Evolutionary conservation across 2,797 vertebrate species (phyloP), one percentile per base, ranked within the genome.

Genomic region (Lepus townsendii): DNA sequence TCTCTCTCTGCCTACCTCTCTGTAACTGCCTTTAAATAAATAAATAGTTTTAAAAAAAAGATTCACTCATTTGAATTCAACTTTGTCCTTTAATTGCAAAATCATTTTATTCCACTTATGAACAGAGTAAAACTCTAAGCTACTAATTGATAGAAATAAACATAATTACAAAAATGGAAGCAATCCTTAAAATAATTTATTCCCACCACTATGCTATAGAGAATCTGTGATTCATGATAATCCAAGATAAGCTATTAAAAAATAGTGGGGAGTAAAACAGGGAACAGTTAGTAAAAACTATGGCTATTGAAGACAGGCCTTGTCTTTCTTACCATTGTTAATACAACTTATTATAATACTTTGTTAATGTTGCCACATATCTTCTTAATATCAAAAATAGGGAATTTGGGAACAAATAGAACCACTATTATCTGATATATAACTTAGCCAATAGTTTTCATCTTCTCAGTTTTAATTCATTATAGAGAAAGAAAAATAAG

Each of bases 21-120:
- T 47, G 42, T 9, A 47, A 47, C 42, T 47, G 42, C 42, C 42
- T 47, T 47, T 47, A 47, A 47, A 47, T 47, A 47, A 47, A 47
- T 47, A 47, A 47, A 47, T 47, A 47, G 9, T 47, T 47, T 47
- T 1, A 42, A 47, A 47, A 42, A 47, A 92, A 22, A 95, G 12
- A 88, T 84, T 91, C 27, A 77, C 83, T 91, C 75, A 90, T 90
- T 85, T 96, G 60, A 32, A 9, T 86, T 92, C 82, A 95, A 66
- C 11, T 62, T 79, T 87, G 66, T 63, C 54, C 16, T 95, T 50
- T 95, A 47, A 68, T 87, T 76, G 79, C 77, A 85, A 95, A 83
- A 82, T 92, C 17, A 96, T 57, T 57, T 57, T 57, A 57, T 57
- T 57, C 54, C 54, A 57, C 54, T 20, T 86, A 85, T 66, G 89